Evolutionary conservation across 2,797 vertebrate genomes (phyloP), one percentile per base, ranked within the genome.

Genomic region (Thripadectes ignobilis): DNA sequence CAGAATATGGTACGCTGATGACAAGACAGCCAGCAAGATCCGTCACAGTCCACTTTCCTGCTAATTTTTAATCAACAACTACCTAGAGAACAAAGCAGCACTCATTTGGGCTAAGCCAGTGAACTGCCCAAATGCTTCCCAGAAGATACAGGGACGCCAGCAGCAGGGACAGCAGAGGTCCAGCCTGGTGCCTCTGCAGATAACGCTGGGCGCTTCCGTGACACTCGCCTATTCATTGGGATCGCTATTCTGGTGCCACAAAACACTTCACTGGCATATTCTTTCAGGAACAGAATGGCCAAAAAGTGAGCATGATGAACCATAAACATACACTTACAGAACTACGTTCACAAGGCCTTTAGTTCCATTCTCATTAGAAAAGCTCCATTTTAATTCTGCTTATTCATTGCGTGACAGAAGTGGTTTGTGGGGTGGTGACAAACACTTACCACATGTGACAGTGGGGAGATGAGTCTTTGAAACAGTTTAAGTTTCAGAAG

Each of bases 341-440:
- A 76, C 48, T 46, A 61, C 74, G 89, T 92, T 93, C 91, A 86
- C 15, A 75, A 94, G 55, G 86, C 36, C 52, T 89, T 85, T 91
- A 89, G 85, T 95, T 94, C 89, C 92, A 94, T 41, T 45, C 92
- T 85, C 77, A 86, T 83, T 94, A 92, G 88, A 95, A 97, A 96
- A 92, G 76, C 66, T 78, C 29, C 6, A 84, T 89, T 95, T 96
- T 86, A 96, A 95, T 97, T 97, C 95, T 97, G 96, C 96, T 97
- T 97, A 96, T 97, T 98, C 97, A 97, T 59, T 96, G 69, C 10
- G 4, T 75, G 75, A 97, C 91, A 98, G 92, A 98, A 97, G 97
- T 94, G 95, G 97, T 92, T 93, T 97, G 96, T 95, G 96, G 95
- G 81, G 88, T 84, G 89, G 92, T 96, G 95, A 97, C 97, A 97